Evolutionary conservation across 2,797 vertebrate species (phyloP).

Genomic region (Astyanax mexicanus): DNA sequence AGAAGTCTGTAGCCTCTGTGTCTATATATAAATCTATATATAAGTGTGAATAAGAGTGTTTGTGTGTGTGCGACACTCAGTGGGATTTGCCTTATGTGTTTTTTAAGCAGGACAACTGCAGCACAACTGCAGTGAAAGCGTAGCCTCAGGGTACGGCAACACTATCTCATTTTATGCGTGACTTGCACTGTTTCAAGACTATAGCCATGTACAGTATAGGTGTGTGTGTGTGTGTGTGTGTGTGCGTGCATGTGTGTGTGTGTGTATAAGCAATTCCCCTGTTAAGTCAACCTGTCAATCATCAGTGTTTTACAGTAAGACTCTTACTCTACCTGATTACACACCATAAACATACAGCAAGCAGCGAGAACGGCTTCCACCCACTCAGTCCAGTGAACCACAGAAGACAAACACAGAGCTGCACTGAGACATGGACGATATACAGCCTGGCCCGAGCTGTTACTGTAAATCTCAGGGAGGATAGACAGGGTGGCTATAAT

Average conservation of each 20-base stretch:
- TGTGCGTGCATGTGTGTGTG: background rate
- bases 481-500: constrained; percentile 59
- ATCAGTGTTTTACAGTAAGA: constrained; percentile 1
- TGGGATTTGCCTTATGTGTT: no score
- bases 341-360: constrained; percentile 22
- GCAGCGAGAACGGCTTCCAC: constrained; percentile 17
- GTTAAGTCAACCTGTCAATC: constrained; percentile 18
- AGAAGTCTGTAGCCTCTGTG: no score
- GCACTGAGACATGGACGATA: constrained; percentile 29
- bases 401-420: constrained; percentile 2
- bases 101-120: constrained; percentile 26
- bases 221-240: no score
- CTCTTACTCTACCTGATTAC: constrained; percentile 17
- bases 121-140: background rate
- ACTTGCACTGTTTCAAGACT: background rate
- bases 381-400: constrained; percentile 5
- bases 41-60: no score
- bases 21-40: no score
- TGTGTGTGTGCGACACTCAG: no score
- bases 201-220: no score
- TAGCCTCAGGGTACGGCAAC: background rate
- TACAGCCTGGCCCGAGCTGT: constrained; percentile 21
- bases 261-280: background rate
- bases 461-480: constrained; percentile 47
- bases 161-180: no score